These are phyloP conservation scores for Tortrix viridana DNA, from an alignment of 2,888 invertebrate genomes.

Conservation along the genomic window DNA sequence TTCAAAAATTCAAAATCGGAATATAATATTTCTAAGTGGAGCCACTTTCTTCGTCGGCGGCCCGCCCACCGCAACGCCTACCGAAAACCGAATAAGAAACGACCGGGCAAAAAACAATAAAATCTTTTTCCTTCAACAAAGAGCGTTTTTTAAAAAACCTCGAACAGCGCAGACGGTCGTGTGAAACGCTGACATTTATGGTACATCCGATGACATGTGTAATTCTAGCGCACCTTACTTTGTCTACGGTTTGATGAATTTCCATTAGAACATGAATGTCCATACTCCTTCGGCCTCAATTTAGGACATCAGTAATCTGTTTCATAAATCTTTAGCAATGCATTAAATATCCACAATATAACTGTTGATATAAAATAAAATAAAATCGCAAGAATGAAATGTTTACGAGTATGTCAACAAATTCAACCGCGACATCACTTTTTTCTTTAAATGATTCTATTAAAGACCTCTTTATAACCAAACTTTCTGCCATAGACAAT, in stretches of 20 bases:
- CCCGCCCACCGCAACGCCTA: constrained; percentile 77
- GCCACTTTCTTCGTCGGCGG: constrained; percentile 52
- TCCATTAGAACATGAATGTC: no score
- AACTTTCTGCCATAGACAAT: not conserved
- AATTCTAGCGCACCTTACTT: not conserved
- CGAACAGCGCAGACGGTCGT: constrained; percentile 49
- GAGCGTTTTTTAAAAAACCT: constrained; percentile 56
- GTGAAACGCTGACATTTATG: constrained; percentile 24
- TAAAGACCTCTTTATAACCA: no score
- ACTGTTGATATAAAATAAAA: no score
- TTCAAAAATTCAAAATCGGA: constrained; percentile 8
- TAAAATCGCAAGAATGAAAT: no score
- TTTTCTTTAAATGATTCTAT: no score
- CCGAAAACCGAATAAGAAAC: constrained; percentile 75
- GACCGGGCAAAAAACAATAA: constrained; percentile 74
- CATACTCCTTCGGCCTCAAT: no score
- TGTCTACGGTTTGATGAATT: not conserved
- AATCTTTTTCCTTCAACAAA: constrained; percentile 64
- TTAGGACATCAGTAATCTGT: no score
- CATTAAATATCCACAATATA: no score
- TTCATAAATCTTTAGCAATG: no score
- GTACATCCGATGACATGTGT: not conserved
- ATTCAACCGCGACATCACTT: no score
- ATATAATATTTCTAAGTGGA: constrained; percentile 45
- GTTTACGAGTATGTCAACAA: no score